Evolutionary conservation across 2,888 invertebrate species (phyloP), one percentile per base, ranked within the genome.

Genomic region (Lepeophtheirus nordmannii): DNA sequence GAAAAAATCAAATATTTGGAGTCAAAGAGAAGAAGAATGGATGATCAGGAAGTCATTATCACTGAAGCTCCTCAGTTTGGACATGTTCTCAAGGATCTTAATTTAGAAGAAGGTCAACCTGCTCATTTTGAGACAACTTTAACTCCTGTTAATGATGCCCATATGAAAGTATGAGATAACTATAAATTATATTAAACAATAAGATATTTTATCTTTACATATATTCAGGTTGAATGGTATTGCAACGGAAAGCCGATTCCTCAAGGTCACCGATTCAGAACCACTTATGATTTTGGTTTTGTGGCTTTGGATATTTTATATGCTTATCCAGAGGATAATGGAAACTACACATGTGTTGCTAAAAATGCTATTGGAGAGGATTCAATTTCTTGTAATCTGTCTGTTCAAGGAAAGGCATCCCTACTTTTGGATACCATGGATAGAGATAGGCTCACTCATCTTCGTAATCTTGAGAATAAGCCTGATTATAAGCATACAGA

Each of bases 81-180:
- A 65, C 83, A 88, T 71, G 88, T 90, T 10, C 78, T 94, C 71
- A 89, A 88, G 73, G 89, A 87, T 73, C 79, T 84, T 67, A 88
- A 86, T 70, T 82, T 89, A 17, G 81, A 85, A 12, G 94, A 96
- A 78, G 92, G 92, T 23, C 82, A 82, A 68, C 86, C 86, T 65
- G 87, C 90, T 67, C 94, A 94, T 76, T 79, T 96, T 71, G 94
- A 94, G 78, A 92, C 92, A 0, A 93, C 93, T 8, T 79, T 98
- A 40, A 90, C 92, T 0, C 98, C 98, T 0, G 89, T 96, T 46
- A 94, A 96, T 73, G 98, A 98, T 76, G 93, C 97, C 7, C 92
- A 92, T 10, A 96, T 98, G 96, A 85, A 14, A 23, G 64, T 60
- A 60, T 22, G 57, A 10, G 2, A 38, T 20, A 7, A 60, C 7